Percentiles rank a stretch among this genome's conserved stretches.
phyloP scores from a whole-genome alignment of 2,113 vertebrate genomes.

The Apaloderma vittatum region DNA sequence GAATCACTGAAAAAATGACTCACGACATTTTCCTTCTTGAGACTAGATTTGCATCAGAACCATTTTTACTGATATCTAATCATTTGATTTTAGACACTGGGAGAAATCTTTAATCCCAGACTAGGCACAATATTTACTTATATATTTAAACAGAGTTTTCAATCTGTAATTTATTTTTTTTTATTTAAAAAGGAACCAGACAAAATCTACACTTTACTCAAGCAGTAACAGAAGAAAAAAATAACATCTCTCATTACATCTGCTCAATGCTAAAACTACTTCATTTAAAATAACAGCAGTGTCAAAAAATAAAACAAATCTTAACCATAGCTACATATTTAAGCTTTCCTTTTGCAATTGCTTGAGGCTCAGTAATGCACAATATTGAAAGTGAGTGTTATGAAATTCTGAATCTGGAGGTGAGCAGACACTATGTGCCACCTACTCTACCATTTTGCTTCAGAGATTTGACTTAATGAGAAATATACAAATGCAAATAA shows the following conservation, averaged over 20 bases:
- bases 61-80: neutral
- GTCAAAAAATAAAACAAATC: neutral
- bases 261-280: neutral
- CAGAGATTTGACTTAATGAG: neutral
- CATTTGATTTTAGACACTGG: neutral
- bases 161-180: neutral
- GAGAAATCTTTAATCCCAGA: neutral
- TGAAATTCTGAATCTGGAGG: neutral
- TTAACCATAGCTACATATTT: neutral
- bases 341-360: neutral
- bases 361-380: neutral
- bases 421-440: neutral
- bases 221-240: neutral
- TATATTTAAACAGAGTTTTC: neutral
- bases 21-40: neutral
- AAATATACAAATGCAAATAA: neutral
- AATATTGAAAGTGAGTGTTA: neutral
- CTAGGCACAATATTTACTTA: neutral
- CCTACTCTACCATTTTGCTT: neutral
- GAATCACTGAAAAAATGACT: neutral
- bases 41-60: neutral
- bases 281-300: neutral
- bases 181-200: neutral
- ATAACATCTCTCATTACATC: neutral
- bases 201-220: neutral